These are phyloP conservation scores for Callyntrura guangdongensis DNA, from an alignment of 2,888 invertebrate genomes.

Conservation along the genomic window DNA sequence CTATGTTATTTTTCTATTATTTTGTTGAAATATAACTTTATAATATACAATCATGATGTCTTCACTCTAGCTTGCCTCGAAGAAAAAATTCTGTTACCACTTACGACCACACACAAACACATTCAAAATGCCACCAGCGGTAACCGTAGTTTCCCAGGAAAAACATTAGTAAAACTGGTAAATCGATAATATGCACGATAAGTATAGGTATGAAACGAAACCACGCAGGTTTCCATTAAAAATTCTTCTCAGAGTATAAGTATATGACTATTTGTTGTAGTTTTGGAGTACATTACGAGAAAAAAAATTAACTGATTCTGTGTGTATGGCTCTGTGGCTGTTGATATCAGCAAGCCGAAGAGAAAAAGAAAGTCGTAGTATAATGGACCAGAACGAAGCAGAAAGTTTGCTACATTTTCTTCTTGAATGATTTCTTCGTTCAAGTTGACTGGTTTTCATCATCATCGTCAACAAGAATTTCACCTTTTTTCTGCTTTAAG, in stretches of 20 bases:
- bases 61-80: no score
- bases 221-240: no score
- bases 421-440: constrained; percentile 80
- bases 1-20: no score
- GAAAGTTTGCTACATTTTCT: constrained; percentile 81
- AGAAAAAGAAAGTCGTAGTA: constrained; percentile 45
- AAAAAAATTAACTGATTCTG: background rate
- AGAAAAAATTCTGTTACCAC: no score
- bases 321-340: constrained; percentile 57
- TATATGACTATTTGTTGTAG: background rate
- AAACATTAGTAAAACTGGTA: no score
- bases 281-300: background rate
- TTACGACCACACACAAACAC: no score
- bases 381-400: constrained; percentile 79
- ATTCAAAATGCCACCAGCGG: no score
- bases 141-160: no score
- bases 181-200: no score
- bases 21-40: no score
- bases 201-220: no score
- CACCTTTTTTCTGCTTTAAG: constrained; percentile 50
- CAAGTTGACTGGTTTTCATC: constrained; percentile 78
- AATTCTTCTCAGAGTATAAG: background rate
- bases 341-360: constrained; percentile 53
- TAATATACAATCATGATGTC: no score
- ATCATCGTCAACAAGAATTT: constrained; percentile 27